Evolutionary conservation across 1,140 invertebrate genomes (phyloP), one percentile per base, ranked within the genome.

Genomic region (Andrena cerasifolii): DNA sequence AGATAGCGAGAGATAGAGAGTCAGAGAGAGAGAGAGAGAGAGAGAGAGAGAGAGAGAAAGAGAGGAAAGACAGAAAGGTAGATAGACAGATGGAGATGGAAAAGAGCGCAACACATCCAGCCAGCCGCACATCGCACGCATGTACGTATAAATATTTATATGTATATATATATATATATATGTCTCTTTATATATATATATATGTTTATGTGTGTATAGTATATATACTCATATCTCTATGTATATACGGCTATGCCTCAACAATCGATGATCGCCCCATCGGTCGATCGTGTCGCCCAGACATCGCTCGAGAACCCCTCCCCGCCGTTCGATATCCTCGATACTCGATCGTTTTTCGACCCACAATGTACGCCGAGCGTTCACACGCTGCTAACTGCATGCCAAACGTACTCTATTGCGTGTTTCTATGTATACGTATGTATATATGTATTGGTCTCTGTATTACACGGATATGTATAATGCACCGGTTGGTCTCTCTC

Each of bases 381-480:
- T 86, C 85, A 88, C 78, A 86, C 83, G 86, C 82, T 87, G 83
- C 91, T 92, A 92, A 89, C 79, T 88, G 83, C 91, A 92, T 92
- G 91, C 91, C 86, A 92, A 92, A 91, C 91, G 83, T 84, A 82
- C 68, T 87, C 87, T 89, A 90, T 84, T 45, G 49, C 75, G 74
- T 70, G 68, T 75, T 53, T 83, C 79, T 84, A 79, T 68, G 66
- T 79, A 79, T 79, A 72, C 56, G 31, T 54, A 54, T 67, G 16
- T 54, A 40, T 54, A 40, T 53, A 49, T 36, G 8, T 28, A 75
- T 61, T 58, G 31, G 16, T 72, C 47, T 40, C 53, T 78, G 68
- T 83, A 79, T 67, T 68, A 68, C 77, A 79, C 77, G 80, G 56
- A 61, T 74, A 78, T 83, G 82, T 82, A 78, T 73, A 83, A 82